phyloP scores from a whole-genome alignment of 2,113 vertebrate species.

The Conger conger region DNA sequence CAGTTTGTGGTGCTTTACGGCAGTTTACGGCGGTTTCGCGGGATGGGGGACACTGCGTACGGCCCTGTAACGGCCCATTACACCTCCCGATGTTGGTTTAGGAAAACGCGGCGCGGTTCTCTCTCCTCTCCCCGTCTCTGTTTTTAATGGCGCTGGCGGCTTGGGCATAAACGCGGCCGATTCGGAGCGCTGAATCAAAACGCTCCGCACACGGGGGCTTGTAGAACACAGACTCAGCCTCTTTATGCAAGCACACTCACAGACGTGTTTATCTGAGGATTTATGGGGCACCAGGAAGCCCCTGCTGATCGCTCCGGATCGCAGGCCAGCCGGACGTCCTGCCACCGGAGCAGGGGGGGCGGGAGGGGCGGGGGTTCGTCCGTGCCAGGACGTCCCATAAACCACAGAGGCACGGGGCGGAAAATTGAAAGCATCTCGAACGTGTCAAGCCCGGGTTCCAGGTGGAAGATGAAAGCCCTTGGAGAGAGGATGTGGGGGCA shows the following conservation, averaged over 20 bases:
- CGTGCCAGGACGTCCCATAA: slow-evolving; percentile 43
- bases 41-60: background rate
- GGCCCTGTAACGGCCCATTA: background rate
- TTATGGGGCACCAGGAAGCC: background rate
- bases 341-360: background rate
- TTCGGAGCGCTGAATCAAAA: background rate
- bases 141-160: background rate
- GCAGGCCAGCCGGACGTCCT: background rate
- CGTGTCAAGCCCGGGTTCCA: slow-evolving; percentile 45
- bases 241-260: background rate
- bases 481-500: slow-evolving; percentile 28
- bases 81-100: slow-evolving; percentile 1
- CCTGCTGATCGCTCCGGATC: too few species aligned
- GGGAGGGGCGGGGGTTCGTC: background rate
- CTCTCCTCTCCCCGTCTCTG: background rate
- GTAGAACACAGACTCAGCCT: background rate
- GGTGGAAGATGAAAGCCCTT: slow-evolving; percentile 46
- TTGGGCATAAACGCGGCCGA: background rate
- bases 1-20: too few species aligned
- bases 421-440: slow-evolving; percentile 62
- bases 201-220: background rate
- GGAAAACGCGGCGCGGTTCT: background rate
- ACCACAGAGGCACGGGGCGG: slow-evolving; percentile 56
- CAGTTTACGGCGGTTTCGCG: background rate
- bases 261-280: slow-evolving; percentile 2